Percentiles rank a stretch among this genome's conserved stretches.
Evolutionary conservation across 2,797 vertebrate genomes (phyloP).

Genomic region (Atherinosoma microstoma): DNA sequence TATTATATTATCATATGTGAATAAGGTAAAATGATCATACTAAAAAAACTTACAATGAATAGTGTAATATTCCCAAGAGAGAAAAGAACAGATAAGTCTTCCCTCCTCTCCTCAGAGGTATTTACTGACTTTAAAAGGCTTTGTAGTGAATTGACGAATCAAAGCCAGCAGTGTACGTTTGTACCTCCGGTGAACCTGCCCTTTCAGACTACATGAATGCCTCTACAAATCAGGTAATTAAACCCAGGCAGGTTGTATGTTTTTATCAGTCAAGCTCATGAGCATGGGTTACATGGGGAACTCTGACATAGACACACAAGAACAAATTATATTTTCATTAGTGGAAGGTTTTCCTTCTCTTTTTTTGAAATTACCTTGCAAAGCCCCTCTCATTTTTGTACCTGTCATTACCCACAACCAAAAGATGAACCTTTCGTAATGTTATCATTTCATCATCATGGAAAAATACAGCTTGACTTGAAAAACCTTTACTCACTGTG

Average conservation of each 20-base stretch:
- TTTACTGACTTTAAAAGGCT: conserved; percentile 44
- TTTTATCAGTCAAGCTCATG: conserved; percentile 56
- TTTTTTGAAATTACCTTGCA: conserved; percentile 22
- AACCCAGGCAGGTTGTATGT: conserved; percentile 59
- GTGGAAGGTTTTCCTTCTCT: conserved; percentile 36
- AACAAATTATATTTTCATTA: conserved; percentile 65
- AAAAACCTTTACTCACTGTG: conserved; percentile 14
- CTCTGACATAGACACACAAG: conserved; percentile 17
- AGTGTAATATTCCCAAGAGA: not conserved
- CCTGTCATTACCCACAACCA: conserved; percentile 38
- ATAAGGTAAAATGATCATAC: not conserved
- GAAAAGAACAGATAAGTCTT: not conserved
- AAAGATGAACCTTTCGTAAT: conserved; percentile 26
- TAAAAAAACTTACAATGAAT: not conserved
- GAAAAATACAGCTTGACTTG: conserved; percentile 52
- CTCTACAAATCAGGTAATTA: conserved; percentile 64
- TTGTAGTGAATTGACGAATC: conserved; percentile 53
- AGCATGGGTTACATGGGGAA: conserved; percentile 32
- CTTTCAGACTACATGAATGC: conserved; percentile 53
- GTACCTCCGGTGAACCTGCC: conserved; percentile 66
- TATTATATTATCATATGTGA: not conserved
- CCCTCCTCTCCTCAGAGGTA: conserved; percentile 15
- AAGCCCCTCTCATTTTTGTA: conserved; percentile 33
- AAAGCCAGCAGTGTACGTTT: conserved; percentile 44
- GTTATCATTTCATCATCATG: conserved; percentile 57